These are phyloP conservation scores for Dreissena polymorpha DNA, from an alignment of 1,140 invertebrate species.

Conservation along the genomic window DNA sequence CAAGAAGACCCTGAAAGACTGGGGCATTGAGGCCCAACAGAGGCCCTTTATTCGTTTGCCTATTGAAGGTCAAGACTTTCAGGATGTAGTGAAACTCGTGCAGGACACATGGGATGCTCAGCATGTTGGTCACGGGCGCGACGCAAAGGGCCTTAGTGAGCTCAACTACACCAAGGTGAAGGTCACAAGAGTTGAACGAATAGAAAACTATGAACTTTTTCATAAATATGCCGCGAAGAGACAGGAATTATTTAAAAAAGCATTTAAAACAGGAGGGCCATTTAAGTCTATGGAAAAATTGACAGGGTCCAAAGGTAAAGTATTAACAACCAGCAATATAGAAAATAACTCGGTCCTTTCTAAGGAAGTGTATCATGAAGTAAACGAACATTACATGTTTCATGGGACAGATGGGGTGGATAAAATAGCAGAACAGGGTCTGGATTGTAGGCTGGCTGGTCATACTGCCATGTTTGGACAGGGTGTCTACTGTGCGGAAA, in stretches of 20 bases:
- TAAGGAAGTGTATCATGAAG: slow-evolving; percentile 60
- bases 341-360: background rate
- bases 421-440: slow-evolving; percentile 59
- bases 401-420: slow-evolving; percentile 69
- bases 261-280: slow-evolving; percentile 7
- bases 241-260: slow-evolving; percentile 60
- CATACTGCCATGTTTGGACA: slow-evolving; percentile 66
- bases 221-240: slow-evolving; percentile 61
- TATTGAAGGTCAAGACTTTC: background rate
- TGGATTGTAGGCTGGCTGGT: slow-evolving; percentile 62
- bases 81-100: slow-evolving; percentile 60
- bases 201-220: slow-evolving; percentile 67
- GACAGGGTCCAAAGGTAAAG: slow-evolving; percentile 42
- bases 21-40: slow-evolving; percentile 2
- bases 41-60: no score
- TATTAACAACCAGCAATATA: slow-evolving; percentile 53
- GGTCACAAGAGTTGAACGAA: slow-evolving; percentile 61
- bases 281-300: slow-evolving; percentile 44
- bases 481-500: slow-evolving; percentile 69
- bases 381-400: slow-evolving; percentile 74
- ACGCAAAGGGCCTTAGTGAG: slow-evolving; percentile 57
- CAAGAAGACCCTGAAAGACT: slow-evolving; percentile 48
- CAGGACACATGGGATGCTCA: slow-evolving; percentile 60
- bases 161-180: slow-evolving; percentile 57
- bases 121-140: slow-evolving; percentile 59